Percentiles rank a stretch among this genome's conserved stretches.
Evolutionary conservation across 1,140 invertebrate species (phyloP).

Genomic region (Caenorhabditis inopinata): DNA sequence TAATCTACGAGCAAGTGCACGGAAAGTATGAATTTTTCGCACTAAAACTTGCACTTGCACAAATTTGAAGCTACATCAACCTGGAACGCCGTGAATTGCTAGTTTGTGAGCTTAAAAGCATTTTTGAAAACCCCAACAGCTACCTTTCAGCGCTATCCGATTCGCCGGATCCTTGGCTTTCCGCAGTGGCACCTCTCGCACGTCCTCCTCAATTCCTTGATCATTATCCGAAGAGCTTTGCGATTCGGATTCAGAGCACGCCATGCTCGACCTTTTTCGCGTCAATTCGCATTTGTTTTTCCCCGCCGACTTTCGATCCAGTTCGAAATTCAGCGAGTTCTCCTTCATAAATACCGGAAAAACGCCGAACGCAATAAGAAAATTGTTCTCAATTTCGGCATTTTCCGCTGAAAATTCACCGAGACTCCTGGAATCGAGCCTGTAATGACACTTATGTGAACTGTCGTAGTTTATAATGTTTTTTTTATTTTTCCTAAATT

Average conservation of each 20-base stretch:
- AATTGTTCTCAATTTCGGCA: not conserved
- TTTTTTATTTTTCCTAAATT: too few species aligned
- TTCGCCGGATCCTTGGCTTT: not conserved
- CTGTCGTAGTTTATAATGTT: too few species aligned
- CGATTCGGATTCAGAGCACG: not conserved
- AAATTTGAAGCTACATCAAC: too few species aligned
- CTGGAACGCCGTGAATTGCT: too few species aligned
- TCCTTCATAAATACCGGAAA: not conserved
- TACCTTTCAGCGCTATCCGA: conserved; percentile 3
- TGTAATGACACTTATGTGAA: too few species aligned
- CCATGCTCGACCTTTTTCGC: too few species aligned
- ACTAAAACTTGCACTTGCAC: too few species aligned
- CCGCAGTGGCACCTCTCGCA: conserved; percentile 20
- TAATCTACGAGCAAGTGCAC: too few species aligned
- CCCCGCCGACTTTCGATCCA: not conserved
- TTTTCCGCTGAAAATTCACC: not conserved
- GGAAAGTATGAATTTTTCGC: too few species aligned
- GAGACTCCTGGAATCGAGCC: too few species aligned
- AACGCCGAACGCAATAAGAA: not conserved
- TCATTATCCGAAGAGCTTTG: conserved; percentile 48
- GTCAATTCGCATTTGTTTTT: not conserved
- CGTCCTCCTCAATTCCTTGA: conserved; percentile 29
- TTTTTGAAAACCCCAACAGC: not conserved
- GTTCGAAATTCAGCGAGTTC: too few species aligned
- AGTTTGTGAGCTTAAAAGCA: too few species aligned